Conservation (phyloP, 2,113 vertebrate genomes). For the Chlorodrepanis virens region DNA sequence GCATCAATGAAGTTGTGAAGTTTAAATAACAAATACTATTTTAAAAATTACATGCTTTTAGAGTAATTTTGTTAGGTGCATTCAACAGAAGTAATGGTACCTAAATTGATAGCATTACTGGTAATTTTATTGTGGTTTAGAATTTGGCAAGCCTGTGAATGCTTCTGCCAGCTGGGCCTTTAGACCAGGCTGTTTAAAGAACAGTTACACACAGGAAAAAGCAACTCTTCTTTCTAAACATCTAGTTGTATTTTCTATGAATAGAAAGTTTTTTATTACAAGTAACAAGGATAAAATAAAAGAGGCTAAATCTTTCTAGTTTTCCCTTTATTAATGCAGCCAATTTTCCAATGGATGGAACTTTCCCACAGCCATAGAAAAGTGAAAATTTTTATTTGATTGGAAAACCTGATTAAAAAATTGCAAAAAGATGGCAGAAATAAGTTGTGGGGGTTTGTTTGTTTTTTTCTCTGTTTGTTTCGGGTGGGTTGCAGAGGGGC, state of each 20-base stretch:
- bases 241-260: not conserved
- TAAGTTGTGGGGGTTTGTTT: not conserved
- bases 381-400: not conserved
- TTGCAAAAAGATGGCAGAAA: not conserved
- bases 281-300: not conserved
- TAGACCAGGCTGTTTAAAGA: not conserved
- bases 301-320: not conserved
- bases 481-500: not conserved
- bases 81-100: not conserved
- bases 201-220: not conserved
- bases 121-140: not conserved
- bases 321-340: not conserved
- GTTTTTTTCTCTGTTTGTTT: not conserved
- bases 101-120: not conserved
- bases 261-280: not conserved
- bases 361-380: not conserved
- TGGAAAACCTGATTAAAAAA: not conserved
- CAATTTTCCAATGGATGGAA: not conserved
- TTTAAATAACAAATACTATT: not conserved
- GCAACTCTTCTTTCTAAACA: not conserved
- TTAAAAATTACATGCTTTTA: not conserved
- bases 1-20: not conserved
- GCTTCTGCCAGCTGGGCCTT: not conserved
- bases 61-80: not conserved
- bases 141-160: not conserved